Percentiles rank a stretch among this genome's conserved stretches.
phyloP scores from a whole-genome alignment of 2,113 vertebrate species.

The Salvelinus namaycush region DNA sequence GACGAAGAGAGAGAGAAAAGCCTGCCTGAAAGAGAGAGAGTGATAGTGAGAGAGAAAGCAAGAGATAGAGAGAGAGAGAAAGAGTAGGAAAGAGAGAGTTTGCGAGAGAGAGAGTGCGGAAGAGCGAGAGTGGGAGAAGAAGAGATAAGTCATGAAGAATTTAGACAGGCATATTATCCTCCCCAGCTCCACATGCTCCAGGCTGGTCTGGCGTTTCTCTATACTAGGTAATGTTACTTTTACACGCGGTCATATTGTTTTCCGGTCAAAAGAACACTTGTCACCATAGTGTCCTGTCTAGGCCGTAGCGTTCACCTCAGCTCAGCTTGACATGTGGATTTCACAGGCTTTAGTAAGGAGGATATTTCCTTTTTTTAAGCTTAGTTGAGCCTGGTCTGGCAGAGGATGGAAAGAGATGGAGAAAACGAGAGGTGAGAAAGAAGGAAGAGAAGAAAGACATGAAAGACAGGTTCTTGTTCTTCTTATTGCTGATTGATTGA shows the following conservation, averaged over 20 bases:
- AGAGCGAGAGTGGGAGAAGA: not conserved
- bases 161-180: too few relatives aligned
- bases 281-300: not conserved
- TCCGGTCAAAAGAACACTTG: not conserved
- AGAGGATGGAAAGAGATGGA: not conserved
- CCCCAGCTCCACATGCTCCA: too few relatives aligned
- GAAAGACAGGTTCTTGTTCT: not conserved
- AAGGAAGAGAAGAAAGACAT: too few relatives aligned
- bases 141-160: too few relatives aligned
- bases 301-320: not conserved
- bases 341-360: not conserved
- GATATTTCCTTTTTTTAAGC: not conserved
- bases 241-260: not conserved
- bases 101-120: not conserved
- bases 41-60: not conserved
- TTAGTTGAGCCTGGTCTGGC: not conserved
- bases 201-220: not conserved
- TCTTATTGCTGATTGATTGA: too few relatives aligned
- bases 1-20: slow-evolving; percentile 31
- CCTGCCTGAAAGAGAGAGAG: slow-evolving; percentile 13
- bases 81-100: too few relatives aligned
- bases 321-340: not conserved
- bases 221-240: not conserved
- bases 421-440: not conserved
- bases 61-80: not conserved